phyloP scores from a whole-genome alignment of 2,113 vertebrate genomes.

The Ciconia boyciana region DNA sequence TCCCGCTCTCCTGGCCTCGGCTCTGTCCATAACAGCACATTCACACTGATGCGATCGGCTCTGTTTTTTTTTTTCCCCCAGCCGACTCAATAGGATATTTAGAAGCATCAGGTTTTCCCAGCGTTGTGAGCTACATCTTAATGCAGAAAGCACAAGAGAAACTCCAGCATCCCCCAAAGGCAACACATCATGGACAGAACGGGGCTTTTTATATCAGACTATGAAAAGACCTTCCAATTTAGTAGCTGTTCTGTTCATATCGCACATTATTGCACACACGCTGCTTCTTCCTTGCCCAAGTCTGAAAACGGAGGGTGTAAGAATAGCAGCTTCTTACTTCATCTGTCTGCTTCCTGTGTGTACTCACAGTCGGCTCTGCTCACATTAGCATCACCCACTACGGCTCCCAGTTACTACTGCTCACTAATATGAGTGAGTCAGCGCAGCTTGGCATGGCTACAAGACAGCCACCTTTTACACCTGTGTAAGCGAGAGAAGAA shows the following conservation, averaged over 20 bases:
- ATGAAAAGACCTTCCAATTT: slow-evolving; percentile 34
- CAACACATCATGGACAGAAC: neutral
- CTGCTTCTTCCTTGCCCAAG: neutral
- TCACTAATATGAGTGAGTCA: neutral
- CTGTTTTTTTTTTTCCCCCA: neutral
- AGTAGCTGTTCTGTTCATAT: slow-evolving; percentile 4
- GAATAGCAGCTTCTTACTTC: slow-evolving; percentile 43
- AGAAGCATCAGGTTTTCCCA: neutral
- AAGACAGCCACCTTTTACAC: neutral
- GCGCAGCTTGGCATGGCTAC: neutral
- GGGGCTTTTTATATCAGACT: slow-evolving; percentile 13
- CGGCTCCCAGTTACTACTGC: neutral
- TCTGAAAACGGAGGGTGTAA: neutral
- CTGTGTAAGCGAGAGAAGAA: neutral
- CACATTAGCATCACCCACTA: neutral
- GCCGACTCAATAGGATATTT: neutral
- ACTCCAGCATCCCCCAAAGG: neutral
- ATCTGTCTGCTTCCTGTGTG: slow-evolving; percentile 38
- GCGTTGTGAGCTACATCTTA: neutral
- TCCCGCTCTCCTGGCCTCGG: neutral
- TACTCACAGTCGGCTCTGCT: neutral
- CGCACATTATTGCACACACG: neutral
- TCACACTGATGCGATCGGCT: neutral
- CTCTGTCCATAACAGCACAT: neutral
- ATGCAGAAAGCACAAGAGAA: neutral